Conservation (phyloP, 1,140 invertebrate species). For the Notospermus geniculatus region DNA sequence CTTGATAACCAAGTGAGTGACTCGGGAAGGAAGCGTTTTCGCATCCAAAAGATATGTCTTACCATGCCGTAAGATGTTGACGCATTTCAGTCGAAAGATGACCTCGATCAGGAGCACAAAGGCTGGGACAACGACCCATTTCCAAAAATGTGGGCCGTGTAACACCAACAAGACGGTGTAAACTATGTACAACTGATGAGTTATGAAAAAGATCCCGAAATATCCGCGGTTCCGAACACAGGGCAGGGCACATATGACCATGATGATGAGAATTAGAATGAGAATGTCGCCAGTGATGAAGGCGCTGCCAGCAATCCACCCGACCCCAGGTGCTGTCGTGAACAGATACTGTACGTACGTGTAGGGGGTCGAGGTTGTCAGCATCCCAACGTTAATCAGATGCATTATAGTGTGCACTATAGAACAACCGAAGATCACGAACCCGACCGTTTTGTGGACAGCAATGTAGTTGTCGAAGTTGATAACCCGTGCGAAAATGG, state of each 20-base stretch:
- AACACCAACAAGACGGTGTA: constrained; percentile 84
- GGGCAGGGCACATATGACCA: constrained; percentile 81
- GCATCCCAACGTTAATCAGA: constrained; percentile 60
- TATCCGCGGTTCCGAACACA: constrained; percentile 85
- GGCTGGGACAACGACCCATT: constrained; percentile 87
- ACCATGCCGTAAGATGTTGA: too few relatives aligned
- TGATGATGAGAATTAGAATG: constrained; percentile 70
- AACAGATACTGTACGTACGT: constrained; percentile 76
- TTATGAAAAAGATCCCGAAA: constrained; percentile 97
- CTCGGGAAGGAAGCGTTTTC: constrained; percentile 28
- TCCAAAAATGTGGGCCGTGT: constrained; percentile 93
- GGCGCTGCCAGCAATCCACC: constrained; percentile 64
- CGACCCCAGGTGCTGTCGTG: constrained; percentile 71
- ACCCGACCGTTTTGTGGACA: constrained; percentile 86
- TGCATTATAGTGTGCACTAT: constrained; percentile 82
- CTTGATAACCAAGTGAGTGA: constrained; percentile 67
- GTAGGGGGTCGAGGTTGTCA: constrained; percentile 25
- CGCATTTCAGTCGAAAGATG: too few relatives aligned
- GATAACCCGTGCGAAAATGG: constrained; percentile 70
- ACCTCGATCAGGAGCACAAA: too few relatives aligned
- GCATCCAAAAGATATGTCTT: too few relatives aligned
- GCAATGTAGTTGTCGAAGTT: constrained; percentile 92
- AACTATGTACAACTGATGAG: constrained; percentile 84
- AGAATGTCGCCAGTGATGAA: constrained; percentile 82
- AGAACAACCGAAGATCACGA: constrained; percentile 73